Base-by-base conservation (phyloP, 1,140 invertebrate genomes). In the Diabrotica virgifera region DNA sequence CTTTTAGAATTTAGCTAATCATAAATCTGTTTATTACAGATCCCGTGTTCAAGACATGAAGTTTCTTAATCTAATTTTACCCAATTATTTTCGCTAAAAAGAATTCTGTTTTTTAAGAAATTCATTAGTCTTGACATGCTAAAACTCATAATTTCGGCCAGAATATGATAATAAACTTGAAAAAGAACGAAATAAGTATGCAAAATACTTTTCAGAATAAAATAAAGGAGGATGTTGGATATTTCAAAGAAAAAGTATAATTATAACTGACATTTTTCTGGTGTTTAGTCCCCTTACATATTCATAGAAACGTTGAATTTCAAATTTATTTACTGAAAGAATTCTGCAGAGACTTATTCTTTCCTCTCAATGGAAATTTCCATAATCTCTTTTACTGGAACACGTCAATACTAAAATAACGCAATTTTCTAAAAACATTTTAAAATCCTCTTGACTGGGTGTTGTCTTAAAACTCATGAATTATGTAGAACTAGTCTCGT, bases 391-490 rank as follows among this genome's bases (percentile, higher is more conserved):
- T 46, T 57, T 36, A 57, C 55, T 57, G 36, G 55, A 37, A 57
- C 10, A 36, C 55, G 24, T 57, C 55, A 57, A 57, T 57, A 57
- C 55, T 57, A n/a, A 57, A 57, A 57, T 57, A 57, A 57, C n/a
- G 37, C 55, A 40, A 57, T 57, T 57, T 57, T 57, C 9, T 4
- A 24, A 57, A 57, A 57, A 57, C 55, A 57, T 57, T 57, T 37
- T 37, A 36, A 36, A 57, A n/a, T 57, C n/a, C 55, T 35, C 36
- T 57, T 37, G 24, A 36, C 55, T 37, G n/a, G n/a, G 36, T 36
- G 55, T 12, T 24, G 35, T 57, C 35, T 36, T 36, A 24, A 57
- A 12, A 36, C 36, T 57, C 55, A 57, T 57, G 55, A 57, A 57
- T 57, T 57, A 57, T 57, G 36, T 40, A 57, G 55, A 37, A 12